Conservation (phyloP, 2,797 vertebrate genomes). For the Pseudotriccus pelzelni region DNA sequence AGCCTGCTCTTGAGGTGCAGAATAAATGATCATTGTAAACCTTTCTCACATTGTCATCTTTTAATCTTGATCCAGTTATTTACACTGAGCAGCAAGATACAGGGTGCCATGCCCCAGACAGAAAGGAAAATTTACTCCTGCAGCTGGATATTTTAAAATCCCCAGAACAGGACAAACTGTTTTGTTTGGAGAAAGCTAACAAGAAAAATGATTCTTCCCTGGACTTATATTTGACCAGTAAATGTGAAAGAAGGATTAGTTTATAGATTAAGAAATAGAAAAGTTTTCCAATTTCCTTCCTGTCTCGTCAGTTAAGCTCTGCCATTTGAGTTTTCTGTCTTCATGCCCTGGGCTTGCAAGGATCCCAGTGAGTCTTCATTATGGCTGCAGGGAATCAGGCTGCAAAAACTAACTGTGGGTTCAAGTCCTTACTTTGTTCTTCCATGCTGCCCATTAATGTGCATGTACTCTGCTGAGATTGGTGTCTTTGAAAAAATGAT, state of each 20-base stretch:
- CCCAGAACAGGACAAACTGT: background rate
- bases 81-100: slow-evolving; percentile 11
- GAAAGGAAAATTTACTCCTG: slow-evolving; percentile 11
- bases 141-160: background rate
- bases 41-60: slow-evolving; percentile 32
- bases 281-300: background rate
- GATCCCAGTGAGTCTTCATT: background rate
- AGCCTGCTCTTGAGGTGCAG: slow-evolving; percentile 24
- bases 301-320: background rate
- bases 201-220: background rate
- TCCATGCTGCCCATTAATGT: background rate
- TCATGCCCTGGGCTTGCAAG: background rate
- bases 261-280: background rate
- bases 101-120: background rate
- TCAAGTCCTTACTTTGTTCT: background rate
- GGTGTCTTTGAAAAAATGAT: background rate
- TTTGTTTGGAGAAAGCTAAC: slow-evolving; percentile 25
- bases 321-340: background rate
- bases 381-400: background rate
- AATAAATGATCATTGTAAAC: slow-evolving; percentile 34
- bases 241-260: slow-evolving; percentile 10
- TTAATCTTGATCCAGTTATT: slow-evolving; percentile 54
- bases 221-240: background rate
- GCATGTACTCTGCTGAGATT: background rate
- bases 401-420: background rate